These are phyloP conservation scores for Drosophila anomalipes DNA, from an alignment of 2,888 invertebrate species.

Conservation along the genomic window DNA sequence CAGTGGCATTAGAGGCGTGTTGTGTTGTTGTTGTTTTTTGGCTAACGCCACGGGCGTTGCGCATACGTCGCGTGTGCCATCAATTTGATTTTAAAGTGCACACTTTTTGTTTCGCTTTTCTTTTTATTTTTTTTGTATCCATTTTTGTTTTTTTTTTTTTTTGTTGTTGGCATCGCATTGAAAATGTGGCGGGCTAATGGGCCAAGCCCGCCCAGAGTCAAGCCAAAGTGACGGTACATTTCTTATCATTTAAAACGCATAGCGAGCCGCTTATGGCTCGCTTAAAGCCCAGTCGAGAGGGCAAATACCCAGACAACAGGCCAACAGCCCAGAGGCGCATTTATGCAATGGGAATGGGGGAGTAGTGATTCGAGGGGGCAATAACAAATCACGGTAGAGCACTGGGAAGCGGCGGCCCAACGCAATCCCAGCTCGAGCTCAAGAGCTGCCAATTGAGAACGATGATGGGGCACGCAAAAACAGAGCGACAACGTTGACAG, in stretches of 20 bases:
- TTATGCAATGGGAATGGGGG: background rate
- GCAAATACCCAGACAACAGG: slow-evolving; percentile 25
- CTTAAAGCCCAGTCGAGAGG: slow-evolving; percentile 56
- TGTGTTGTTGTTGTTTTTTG: slow-evolving; percentile 41
- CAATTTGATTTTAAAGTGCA: slow-evolving; percentile 37
- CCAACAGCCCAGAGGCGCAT: background rate
- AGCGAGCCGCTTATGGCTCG: slow-evolving; percentile 66
- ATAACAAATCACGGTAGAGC: slow-evolving; percentile 19
- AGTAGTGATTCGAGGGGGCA: background rate
- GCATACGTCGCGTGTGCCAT: slow-evolving; percentile 66
- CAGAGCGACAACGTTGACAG: slow-evolving; percentile 54
- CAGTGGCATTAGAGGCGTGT: slow-evolving; percentile 58
- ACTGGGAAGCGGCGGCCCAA: slow-evolving; percentile 69
- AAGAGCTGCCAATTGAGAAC: slow-evolving; percentile 55
- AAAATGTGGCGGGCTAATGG: slow-evolving; percentile 30
- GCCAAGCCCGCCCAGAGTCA: slow-evolving; percentile 29
- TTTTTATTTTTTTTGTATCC: background rate
- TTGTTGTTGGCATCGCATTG: background rate
- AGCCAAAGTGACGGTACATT: slow-evolving; percentile 42
- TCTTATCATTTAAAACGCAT: slow-evolving; percentile 79
- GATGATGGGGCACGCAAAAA: slow-evolving; percentile 13
- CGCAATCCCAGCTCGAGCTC: slow-evolving; percentile 68
- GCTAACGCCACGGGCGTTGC: slow-evolving; percentile 53
- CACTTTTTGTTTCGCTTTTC: slow-evolving; percentile 11
- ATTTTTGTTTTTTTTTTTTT: slow-evolving; percentile 4